These are phyloP conservation scores for Actinia equina DNA, from an alignment of 64 coral and sea anemone genomes.

Conservation along the genomic window DNA sequence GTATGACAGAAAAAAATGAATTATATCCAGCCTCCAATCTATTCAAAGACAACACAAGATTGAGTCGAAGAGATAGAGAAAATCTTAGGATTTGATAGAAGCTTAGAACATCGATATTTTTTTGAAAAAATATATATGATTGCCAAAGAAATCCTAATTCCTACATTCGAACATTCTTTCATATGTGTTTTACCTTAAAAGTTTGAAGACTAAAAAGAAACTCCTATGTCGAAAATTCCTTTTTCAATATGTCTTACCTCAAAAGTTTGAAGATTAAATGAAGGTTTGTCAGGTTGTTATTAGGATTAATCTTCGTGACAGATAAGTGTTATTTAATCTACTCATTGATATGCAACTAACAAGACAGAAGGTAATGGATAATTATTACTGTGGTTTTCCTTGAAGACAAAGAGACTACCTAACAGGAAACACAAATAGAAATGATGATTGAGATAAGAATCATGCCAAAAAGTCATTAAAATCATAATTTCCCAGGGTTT, in stretches of 20 bases:
- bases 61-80: no score
- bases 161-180: not conserved
- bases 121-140: not conserved
- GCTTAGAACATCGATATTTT: not conserved
- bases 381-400: slow-evolving; percentile 1
- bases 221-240: not conserved
- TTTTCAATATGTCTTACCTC: not conserved
- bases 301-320: not conserved
- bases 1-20: no score
- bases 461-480: not conserved
- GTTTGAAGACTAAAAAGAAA: not conserved
- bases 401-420: slow-evolving; percentile 12
- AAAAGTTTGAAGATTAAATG: not conserved
- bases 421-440: slow-evolving; percentile 12
- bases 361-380: not conserved
- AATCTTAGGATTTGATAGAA: no score
- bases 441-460: slow-evolving; percentile 9
- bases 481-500: not conserved
- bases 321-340: not conserved
- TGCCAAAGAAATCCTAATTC: not conserved
- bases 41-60: no score
- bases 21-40: no score
- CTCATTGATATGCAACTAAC: slow-evolving; percentile 8
- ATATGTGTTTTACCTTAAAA: not conserved
- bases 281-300: not conserved